These are phyloP conservation scores for Vanessa cardui DNA, from an alignment of 2,888 invertebrate genomes.

Conservation along the genomic window DNA sequence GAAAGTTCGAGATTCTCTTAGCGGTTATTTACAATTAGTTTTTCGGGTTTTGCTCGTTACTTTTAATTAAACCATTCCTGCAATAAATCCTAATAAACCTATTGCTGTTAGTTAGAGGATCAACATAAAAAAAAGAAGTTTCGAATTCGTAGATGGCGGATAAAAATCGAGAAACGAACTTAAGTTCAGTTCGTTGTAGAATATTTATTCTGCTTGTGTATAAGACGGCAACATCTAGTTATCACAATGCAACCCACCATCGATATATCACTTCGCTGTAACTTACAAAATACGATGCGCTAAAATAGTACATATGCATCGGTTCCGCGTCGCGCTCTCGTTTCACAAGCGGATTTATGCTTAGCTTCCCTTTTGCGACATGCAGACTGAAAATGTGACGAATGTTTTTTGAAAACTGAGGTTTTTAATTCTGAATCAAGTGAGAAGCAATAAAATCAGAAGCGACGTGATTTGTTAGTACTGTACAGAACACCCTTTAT, in stretches of 20 bases:
- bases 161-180: neutral
- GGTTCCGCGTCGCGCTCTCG: conserved; percentile 61
- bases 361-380: conserved; percentile 58
- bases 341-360: conserved; percentile 72
- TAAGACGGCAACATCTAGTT: neutral
- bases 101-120: neutral
- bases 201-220: conserved; percentile 2
- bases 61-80: conserved; percentile 17
- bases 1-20: conserved; percentile 38
- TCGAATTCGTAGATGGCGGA: neutral
- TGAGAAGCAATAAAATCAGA: neutral
- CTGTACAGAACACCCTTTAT: no score
- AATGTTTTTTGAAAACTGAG: neutral
- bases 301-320: conserved; percentile 65
- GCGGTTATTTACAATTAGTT: conserved; percentile 35
- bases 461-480: neutral
- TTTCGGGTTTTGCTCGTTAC: conserved; percentile 24
- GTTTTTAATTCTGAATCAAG: neutral
- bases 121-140: neutral
- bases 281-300: conserved; percentile 59
- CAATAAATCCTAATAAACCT: conserved; percentile 12
- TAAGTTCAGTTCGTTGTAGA: neutral
- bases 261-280: conserved; percentile 54
- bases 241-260: conserved; percentile 25
- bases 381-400: conserved; percentile 44